Base-by-base conservation (phyloP, 2,797 vertebrate species). In the Leuciscus waleckii region DNA sequence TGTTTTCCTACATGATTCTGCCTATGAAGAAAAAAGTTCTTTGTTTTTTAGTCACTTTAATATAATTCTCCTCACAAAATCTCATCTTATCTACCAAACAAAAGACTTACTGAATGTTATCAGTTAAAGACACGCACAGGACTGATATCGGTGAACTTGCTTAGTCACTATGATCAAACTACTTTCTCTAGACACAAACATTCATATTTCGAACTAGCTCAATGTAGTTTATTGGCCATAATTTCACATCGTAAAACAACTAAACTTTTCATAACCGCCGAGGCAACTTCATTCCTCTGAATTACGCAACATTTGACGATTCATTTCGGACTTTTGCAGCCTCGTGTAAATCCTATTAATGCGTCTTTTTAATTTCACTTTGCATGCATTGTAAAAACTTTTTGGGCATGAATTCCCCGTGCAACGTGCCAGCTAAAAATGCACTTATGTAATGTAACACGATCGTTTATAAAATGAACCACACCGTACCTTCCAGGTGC, bases 401-500 rank as follows among this genome's bases (percentile, higher is more conserved):
- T 32, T 26, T 19, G 23, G 11, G 0, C 17, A 35, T n/a, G 43
- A 69, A 39, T 21, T 83, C 8, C 29, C 3, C 35, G 16, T 43
- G 73, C 74, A 78, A n/a, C 11, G 49, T 46, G 46, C 10, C 19
- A 26, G 37, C 26, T 26, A 54, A 43, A 17, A 13, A 51, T 23
- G 46, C 43, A 56, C 26, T 61, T 84, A 71, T 13, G 35, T 46
- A 79, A 84, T 29, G 65, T 13, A 70, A 61, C 3, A n/a, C 8
- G 51, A 71, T 46, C 46, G 0, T n/a, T 67, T 4, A 39, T 10
- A 79, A 11, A 81, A 5, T 17, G 10, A 5, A 51, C 4, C 35
- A 41, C n/a, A 14, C 13, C 13, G 23, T 83, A 96, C 95, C 93
- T 95, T 94, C 95, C 95, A 96, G 0, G 95, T 95, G 0, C 95